Conservation (phyloP, 2,888 invertebrate species). For the Drosophila helvetica region DNA sequence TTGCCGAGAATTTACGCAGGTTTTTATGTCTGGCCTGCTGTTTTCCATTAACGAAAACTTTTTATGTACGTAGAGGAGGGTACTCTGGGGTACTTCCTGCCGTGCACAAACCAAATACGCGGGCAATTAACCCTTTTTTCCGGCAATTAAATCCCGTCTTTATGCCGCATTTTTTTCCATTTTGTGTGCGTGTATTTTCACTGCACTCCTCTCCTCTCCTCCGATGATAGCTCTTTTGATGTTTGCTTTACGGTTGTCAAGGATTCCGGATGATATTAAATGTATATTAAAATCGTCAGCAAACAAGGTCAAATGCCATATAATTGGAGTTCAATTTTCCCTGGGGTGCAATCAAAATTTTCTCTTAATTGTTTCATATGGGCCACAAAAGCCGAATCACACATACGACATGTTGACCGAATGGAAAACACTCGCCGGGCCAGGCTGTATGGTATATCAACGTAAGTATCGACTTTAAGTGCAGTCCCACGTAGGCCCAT, state of each 20-base stretch:
- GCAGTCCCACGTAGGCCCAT: slow-evolving; percentile 28
- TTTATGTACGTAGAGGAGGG: slow-evolving; percentile 20
- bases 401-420: slow-evolving; percentile 54
- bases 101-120: slow-evolving; percentile 48
- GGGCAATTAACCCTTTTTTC: slow-evolving; percentile 50
- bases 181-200: slow-evolving; percentile 10
- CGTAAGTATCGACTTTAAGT: slow-evolving; percentile 26
- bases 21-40: slow-evolving; percentile 6
- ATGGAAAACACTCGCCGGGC: slow-evolving; percentile 3
- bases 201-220: neutral
- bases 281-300: slow-evolving; percentile 26
- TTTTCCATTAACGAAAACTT: slow-evolving; percentile 41
- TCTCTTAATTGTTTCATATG: slow-evolving; percentile 32
- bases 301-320: slow-evolving; percentile 24
- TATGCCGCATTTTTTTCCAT: slow-evolving; percentile 38
- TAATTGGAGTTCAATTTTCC: slow-evolving; percentile 27
- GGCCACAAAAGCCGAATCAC: slow-evolving; percentile 37
- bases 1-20: neutral
- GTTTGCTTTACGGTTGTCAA: slow-evolving; percentile 21
- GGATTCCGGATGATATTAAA: slow-evolving; percentile 22
- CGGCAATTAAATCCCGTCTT: slow-evolving; percentile 45
- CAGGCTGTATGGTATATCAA: slow-evolving; percentile 5
- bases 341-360: slow-evolving; percentile 34
- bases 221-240: slow-evolving; percentile 19
- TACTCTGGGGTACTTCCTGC: slow-evolving; percentile 35